Evolutionary conservation across 1,140 invertebrate genomes (phyloP).

Genomic region (Agrypnia vestita): DNA sequence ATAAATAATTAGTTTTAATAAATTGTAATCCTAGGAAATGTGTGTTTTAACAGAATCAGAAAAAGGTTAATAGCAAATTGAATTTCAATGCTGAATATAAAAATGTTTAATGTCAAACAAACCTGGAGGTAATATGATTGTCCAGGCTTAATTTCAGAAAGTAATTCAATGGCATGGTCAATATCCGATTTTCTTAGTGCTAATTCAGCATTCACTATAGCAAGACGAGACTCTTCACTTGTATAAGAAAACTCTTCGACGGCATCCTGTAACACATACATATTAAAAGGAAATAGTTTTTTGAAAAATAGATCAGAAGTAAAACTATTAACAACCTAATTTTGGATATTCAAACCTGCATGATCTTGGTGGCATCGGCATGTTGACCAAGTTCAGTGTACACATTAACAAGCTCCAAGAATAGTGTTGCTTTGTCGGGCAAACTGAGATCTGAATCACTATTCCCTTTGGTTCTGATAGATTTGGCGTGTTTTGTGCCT

Average conservation of each 20-base stretch:
- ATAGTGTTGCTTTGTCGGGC: conserved; percentile 89
- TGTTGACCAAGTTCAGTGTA: conserved; percentile 81
- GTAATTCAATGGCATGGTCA: conserved; percentile 84
- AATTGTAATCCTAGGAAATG: no score
- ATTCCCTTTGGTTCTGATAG: conserved; percentile 38
- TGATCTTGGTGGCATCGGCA: conserved; percentile 85
- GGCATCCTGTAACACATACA: conserved; percentile 77
- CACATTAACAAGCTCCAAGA: conserved; percentile 89
- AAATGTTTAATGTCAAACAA: background rate
- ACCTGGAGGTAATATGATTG: conserved; percentile 86
- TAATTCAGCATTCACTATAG: conserved; percentile 89
- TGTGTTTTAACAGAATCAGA: no score
- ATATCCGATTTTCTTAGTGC: conserved; percentile 86
- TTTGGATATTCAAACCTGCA: conserved; percentile 72
- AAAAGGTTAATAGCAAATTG: no score
- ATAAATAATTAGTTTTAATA: no score
- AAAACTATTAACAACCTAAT: background rate
- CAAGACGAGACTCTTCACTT: conserved; percentile 87
- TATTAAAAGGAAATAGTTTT: background rate
- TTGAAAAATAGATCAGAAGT: background rate
- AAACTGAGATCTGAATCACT: conserved; percentile 75
- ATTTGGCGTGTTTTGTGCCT: conserved; percentile 60
- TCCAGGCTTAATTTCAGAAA: conserved; percentile 84
- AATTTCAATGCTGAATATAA: background rate
- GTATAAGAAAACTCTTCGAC: conserved; percentile 84